Percentiles rank a stretch among this genome's conserved stretches.
These are phyloP conservation scores for Drosophila basisetae DNA, from an alignment of 2,888 invertebrate genomes.

Conservation along the genomic window DNA sequence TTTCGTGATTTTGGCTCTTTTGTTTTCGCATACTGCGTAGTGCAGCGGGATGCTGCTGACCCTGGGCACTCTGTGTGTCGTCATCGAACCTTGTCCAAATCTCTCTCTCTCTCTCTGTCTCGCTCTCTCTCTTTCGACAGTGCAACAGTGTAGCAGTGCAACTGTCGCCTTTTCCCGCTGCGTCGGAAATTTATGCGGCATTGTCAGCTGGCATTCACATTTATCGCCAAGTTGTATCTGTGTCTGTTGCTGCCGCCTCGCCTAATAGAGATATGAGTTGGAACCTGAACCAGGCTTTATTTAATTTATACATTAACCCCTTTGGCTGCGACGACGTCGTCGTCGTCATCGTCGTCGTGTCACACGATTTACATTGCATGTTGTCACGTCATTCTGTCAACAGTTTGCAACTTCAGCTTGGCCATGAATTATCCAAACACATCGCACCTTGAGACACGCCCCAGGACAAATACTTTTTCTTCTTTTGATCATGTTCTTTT, in stretches of 20 bases:
- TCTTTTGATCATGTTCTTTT: slow-evolving; percentile 4
- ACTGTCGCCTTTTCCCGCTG: slow-evolving; percentile 37
- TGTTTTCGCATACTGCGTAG: slow-evolving; percentile 30
- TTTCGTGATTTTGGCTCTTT: slow-evolving; percentile 17
- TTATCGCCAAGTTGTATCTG: slow-evolving; percentile 54
- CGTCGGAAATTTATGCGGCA: slow-evolving; percentile 53
- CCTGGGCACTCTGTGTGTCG: slow-evolving; percentile 20
- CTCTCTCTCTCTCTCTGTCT: not conserved
- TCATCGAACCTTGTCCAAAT: slow-evolving; percentile 20
- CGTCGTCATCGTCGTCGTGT: slow-evolving; percentile 67
- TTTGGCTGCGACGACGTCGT: slow-evolving; percentile 54
- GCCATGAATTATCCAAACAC: slow-evolving; percentile 32
- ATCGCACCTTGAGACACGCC: slow-evolving; percentile 40
- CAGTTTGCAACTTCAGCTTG: slow-evolving; percentile 37
- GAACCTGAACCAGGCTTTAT: slow-evolving; percentile 50
- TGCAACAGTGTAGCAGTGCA: not conserved
- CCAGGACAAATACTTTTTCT: slow-evolving; percentile 25
- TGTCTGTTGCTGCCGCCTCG: slow-evolving; percentile 3
- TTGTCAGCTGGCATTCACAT: slow-evolving; percentile 28
- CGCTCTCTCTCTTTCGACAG: slow-evolving; percentile 6
- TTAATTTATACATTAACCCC: slow-evolving; percentile 79
- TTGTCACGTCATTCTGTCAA: slow-evolving; percentile 81
- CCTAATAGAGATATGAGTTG: slow-evolving; percentile 71
- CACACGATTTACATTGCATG: slow-evolving; percentile 80
- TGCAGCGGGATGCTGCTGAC: slow-evolving; percentile 34